Conservation (phyloP, 2,888 invertebrate genomes). For the Acronicta aceris region DNA sequence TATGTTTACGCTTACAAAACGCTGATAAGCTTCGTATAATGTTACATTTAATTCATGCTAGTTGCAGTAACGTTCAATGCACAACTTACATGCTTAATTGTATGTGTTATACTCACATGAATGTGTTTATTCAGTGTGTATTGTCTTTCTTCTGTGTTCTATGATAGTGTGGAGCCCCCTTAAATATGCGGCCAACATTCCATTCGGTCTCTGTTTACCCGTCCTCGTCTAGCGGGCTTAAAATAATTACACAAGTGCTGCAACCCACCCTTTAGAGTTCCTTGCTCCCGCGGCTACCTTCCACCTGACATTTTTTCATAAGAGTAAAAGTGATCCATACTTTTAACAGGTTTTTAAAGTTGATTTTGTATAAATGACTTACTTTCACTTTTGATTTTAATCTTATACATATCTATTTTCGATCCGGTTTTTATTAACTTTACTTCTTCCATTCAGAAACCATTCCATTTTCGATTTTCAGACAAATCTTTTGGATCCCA, state of each 20-base stretch:
- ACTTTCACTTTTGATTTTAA: slow-evolving; percentile 77
- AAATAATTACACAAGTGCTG: slow-evolving; percentile 87
- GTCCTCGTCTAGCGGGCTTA: slow-evolving; percentile 80
- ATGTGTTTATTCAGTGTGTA: slow-evolving; percentile 12
- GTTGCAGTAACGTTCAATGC: neutral
- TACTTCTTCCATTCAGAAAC: slow-evolving; percentile 30
- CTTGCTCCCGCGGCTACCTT: slow-evolving; percentile 65
- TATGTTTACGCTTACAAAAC: slow-evolving; percentile 23
- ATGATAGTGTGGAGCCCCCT: slow-evolving; percentile 50
- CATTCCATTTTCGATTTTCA: neutral
- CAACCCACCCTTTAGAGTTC: slow-evolving; percentile 75
- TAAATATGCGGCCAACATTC: slow-evolving; percentile 78
- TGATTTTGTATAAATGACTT: slow-evolving; percentile 55
- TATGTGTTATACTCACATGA: neutral
- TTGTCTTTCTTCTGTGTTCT: slow-evolving; percentile 33
- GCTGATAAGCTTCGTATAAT: slow-evolving; percentile 31
- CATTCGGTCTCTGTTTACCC: slow-evolving; percentile 76
- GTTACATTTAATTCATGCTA: slow-evolving; percentile 44
- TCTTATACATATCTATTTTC: slow-evolving; percentile 40
- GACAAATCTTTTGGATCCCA: slow-evolving; percentile 3
- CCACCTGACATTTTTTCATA: slow-evolving; percentile 60
- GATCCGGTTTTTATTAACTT: slow-evolving; percentile 41
- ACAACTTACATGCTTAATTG: slow-evolving; percentile 3
- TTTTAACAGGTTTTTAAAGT: slow-evolving; percentile 74
- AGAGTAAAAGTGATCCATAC: slow-evolving; percentile 70